A percentile compares a stretch with the other conserved stretches of the same genome.
Evolutionary conservation across 2,888 invertebrate genomes (phyloP).

Genomic region (Tenthredo scrophulariae): DNA sequence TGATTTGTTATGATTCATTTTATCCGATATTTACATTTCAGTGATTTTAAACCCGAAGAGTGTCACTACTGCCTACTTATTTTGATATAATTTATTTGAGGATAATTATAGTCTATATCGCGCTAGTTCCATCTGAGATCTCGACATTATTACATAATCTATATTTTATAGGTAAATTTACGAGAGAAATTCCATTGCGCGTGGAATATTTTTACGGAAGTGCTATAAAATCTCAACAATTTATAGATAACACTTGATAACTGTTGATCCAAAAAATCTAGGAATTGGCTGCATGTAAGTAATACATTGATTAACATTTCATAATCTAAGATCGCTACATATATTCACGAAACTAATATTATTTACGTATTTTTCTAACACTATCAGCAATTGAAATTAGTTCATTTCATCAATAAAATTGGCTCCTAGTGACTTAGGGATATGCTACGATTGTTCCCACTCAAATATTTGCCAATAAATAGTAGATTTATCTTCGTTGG

Average conservation of each 20-base stretch:
- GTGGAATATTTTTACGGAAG: neutral
- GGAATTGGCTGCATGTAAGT: neutral
- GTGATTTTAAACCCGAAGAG: neutral
- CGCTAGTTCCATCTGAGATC: neutral
- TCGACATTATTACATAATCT: slow-evolving; percentile 4
- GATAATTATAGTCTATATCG: neutral
- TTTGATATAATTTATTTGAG: neutral
- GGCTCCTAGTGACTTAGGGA: slow-evolving; percentile 61
- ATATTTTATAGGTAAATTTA: slow-evolving; percentile 2
- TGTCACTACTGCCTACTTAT: neutral
- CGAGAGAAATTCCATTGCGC: neutral
- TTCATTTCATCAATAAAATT: slow-evolving; percentile 59
- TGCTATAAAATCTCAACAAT: neutral
- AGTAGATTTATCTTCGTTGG: neutral
- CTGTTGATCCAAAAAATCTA: neutral
- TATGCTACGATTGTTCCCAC: slow-evolving; percentile 61
- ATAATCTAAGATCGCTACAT: neutral
- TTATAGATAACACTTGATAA: neutral
- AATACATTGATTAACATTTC: neutral
- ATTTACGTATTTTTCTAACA: slow-evolving; percentile 27
- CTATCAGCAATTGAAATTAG: slow-evolving; percentile 7
- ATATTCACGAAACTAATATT: slow-evolving; percentile 19
- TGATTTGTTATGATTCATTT: neutral
- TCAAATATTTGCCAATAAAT: slow-evolving; percentile 53
- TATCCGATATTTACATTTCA: slow-evolving; percentile 10